Conservation (phyloP, 2,797 vertebrate species). For the Antrozous pallidus region DNA sequence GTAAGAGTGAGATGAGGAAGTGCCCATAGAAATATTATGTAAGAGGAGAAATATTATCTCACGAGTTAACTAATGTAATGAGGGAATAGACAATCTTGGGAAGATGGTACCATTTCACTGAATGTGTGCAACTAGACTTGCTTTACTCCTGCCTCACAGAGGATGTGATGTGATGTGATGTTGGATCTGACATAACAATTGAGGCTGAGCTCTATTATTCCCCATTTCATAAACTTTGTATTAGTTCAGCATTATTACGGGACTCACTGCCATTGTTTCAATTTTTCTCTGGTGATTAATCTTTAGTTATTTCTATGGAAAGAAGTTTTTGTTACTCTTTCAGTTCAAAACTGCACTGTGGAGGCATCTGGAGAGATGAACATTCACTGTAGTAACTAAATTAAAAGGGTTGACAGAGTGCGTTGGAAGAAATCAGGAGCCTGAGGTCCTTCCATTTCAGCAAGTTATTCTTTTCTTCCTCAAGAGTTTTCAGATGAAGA, state of each 20-base stretch:
- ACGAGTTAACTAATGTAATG: neutral
- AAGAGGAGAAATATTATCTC: neutral
- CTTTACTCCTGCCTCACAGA: neutral
- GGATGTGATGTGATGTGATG: neutral
- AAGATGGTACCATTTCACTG: neutral
- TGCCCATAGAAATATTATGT: neutral
- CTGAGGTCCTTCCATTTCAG: neutral
- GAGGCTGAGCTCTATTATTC: neutral
- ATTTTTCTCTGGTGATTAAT: slow-evolving; percentile 4
- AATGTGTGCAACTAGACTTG: neutral
- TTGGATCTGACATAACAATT: neutral
- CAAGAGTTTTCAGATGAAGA: neutral
- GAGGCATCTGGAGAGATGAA: neutral
- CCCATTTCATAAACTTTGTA: neutral
- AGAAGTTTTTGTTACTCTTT: neutral
- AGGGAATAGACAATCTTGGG: neutral
- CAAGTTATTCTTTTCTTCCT: neutral
- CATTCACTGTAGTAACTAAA: neutral
- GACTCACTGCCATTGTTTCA: neutral
- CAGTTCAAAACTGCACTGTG: neutral
- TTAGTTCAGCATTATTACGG: neutral
- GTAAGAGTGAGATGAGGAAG: neutral
- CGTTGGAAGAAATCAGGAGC: slow-evolving; percentile 14
- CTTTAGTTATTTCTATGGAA: neutral
- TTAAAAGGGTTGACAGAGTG: neutral